These are phyloP conservation scores for Brachionus asplanchnoidis DNA, from an alignment of 1,140 invertebrate genomes.

Conservation along the genomic window DNA sequence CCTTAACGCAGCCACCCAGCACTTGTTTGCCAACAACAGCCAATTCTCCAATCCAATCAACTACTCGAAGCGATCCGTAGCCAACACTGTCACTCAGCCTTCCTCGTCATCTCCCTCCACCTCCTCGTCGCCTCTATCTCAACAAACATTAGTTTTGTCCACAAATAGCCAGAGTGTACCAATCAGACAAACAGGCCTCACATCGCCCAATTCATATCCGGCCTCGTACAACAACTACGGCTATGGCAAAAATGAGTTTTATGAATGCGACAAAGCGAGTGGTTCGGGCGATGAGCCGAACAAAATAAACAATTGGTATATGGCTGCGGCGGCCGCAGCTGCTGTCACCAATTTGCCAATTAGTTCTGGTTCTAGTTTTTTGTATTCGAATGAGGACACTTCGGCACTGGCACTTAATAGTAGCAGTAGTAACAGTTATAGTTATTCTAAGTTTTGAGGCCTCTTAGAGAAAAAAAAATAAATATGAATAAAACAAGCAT, in stretches of 20 bases:
- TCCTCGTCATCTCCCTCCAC: conserved; percentile 10
- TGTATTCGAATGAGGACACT: conserved; percentile 8
- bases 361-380: neutral
- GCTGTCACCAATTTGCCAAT: conserved; percentile 21
- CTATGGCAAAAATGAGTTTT: conserved; percentile 16
- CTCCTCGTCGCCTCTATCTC: neutral
- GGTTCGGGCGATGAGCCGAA: neutral
- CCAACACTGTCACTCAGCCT: neutral
- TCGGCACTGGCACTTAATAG: neutral
- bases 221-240: neutral
- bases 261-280: neutral
- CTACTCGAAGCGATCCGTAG: neutral
- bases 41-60: conserved; percentile 20
- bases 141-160: neutral
- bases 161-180: neutral
- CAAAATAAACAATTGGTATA: conserved; percentile 37
- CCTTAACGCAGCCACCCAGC: conserved; percentile 29
- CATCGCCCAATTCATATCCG: neutral
- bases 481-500: neutral
- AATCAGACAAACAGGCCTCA: neutral
- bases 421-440: conserved; percentile 34
- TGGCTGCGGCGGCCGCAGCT: conserved; percentile 10
- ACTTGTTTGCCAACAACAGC: neutral
- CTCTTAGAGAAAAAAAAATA: neutral
- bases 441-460: conserved; percentile 21